Conservation (phyloP, 2,888 invertebrate genomes). For the Furcula furcula region DNA sequence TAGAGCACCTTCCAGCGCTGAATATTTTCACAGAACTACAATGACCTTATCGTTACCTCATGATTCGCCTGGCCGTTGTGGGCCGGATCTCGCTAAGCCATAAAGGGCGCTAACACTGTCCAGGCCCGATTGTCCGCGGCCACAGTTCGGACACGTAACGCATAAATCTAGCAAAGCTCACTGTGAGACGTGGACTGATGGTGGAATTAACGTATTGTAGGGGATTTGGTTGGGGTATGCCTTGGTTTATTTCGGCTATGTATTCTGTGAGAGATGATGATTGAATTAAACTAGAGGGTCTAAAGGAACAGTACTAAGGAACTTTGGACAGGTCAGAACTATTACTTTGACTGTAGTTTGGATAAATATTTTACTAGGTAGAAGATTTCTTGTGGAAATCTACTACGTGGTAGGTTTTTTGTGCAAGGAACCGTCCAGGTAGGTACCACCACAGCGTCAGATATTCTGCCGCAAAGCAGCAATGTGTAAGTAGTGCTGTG, state of each 20-base stretch:
- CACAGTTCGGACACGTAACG: constrained; percentile 34
- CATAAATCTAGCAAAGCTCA: constrained; percentile 35
- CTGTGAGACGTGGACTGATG: constrained; percentile 7
- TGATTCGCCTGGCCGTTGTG: background rate
- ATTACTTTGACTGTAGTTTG: too few species aligned
- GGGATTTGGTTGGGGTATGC: background rate
- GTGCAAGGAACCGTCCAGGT: too few species aligned
- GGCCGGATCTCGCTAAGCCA: background rate
- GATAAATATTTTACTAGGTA: too few species aligned
- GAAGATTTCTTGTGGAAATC: too few species aligned
- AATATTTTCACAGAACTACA: background rate
- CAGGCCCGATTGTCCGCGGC: background rate
- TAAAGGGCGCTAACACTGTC: background rate
- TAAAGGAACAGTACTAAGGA: too few species aligned
- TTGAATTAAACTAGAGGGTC: too few species aligned
- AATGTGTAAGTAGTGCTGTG: too few species aligned
- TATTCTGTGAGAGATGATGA: background rate
- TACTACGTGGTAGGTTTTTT: too few species aligned
- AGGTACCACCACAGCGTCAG: too few species aligned
- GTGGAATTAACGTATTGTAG: background rate
- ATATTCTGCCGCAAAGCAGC: too few species aligned
- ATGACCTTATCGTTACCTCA: background rate
- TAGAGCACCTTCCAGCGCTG: background rate
- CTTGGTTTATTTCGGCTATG: background rate
- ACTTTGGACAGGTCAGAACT: too few species aligned